Evolutionary conservation across 2,888 invertebrate species (phyloP), one percentile per base, ranked within the genome.

Genomic region (Hyposoter didymator): DNA sequence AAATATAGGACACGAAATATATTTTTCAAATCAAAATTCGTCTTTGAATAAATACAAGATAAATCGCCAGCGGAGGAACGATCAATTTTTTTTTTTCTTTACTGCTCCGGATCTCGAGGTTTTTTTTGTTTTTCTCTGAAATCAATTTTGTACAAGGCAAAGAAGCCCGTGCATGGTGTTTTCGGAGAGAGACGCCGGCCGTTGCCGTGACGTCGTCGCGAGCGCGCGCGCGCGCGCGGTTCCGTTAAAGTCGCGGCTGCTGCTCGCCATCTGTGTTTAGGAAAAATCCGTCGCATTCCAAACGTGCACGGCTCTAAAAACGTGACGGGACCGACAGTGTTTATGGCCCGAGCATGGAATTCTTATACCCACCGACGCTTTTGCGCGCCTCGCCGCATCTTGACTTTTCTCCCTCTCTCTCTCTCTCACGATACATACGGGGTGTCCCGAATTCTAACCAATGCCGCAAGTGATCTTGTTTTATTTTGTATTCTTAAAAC

Each of bases 211-310:
- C 80, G 84, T 69, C 67, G 74, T 35, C n/a, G n/a, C n/a, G n/a
- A n/a, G n/a, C n/a, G n/a, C n/a, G n/a, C 32, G 67, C 32, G 2
- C 32, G 32, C 32, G 32, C 32, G 32, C 32, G 32, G 81, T 59
- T 64, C 73, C 28, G 75, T 64, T 62, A 78, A 55, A 66, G 79
- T 64, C 74, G 88, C 87, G 89, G 90, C 92, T 92, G 92, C 93
- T 93, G 93, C 90, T 91, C 89, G 90, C 91, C 92, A 92, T 91
- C 91, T 92, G 92, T 90, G 91, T 91, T 92, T 91, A 90, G 91
- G 86, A 92, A 92, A 93, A 92, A 92, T 92, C 90, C 88, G 89
- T 91, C 88, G 88, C 90, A 90, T 91, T 89, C 90, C 87, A 82
- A 74, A 55, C 55, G 73, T 64, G 82, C 88, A 85, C 84, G 85